These are phyloP conservation scores for Archocentrus centrarchus DNA, from an alignment of 2,113 vertebrate species.

Conservation along the genomic window DNA sequence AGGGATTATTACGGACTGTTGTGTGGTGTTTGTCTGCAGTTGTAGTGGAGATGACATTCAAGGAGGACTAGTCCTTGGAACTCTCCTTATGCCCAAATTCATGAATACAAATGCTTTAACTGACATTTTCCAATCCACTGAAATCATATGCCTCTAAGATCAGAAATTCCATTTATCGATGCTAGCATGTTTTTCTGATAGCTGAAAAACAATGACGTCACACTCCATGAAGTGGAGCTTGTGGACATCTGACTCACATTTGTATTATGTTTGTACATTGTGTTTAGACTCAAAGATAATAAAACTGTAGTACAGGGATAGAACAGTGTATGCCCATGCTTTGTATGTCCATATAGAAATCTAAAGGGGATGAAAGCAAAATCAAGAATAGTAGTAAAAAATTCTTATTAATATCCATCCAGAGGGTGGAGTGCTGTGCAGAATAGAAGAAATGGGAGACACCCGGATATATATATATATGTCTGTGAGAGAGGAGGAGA, in stretches of 20 bases:
- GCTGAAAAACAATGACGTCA: neutral
- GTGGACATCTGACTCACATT: neutral
- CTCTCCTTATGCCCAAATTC: slow-evolving; percentile 13
- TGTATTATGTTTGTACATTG: neutral
- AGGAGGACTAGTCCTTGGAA: slow-evolving; percentile 20
- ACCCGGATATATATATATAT: neutral
- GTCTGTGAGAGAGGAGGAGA: neutral
- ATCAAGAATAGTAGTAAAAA: slow-evolving; percentile 6
- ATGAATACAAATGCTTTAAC: slow-evolving; percentile 64
- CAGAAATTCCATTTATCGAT: neutral
- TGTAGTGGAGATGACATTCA: slow-evolving; percentile 11
- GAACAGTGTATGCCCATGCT: neutral
- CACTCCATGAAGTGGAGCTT: neutral
- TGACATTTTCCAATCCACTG: neutral
- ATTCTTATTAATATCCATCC: neutral
- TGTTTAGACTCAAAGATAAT: neutral
- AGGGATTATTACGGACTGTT: neutral
- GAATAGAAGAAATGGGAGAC: neutral
- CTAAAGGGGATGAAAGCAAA: neutral
- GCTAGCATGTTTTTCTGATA: neutral
- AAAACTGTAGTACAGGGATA: neutral
- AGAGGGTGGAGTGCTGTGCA: slow-evolving; percentile 2
- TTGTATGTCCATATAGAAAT: neutral
- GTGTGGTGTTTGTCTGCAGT: neutral
- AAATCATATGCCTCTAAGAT: neutral